Percentiles rank a stretch among this genome's conserved stretches.
These are phyloP conservation scores for Drosophila lutescens DNA, from an alignment of 2,888 invertebrate genomes.

Conservation along the genomic window DNA sequence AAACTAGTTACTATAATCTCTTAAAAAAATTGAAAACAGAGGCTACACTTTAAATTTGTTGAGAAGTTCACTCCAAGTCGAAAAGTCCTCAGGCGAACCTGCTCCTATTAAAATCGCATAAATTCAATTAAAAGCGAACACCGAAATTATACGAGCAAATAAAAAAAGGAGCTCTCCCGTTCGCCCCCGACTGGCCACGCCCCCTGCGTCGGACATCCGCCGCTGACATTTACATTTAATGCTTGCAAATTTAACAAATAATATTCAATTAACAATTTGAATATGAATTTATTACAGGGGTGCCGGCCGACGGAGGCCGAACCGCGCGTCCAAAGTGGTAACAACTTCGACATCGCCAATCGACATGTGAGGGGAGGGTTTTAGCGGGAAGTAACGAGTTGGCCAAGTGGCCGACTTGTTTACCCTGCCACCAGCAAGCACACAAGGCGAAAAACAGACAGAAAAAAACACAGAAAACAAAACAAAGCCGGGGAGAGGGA, in stretches of 20 bases:
- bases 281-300: constrained; percentile 80
- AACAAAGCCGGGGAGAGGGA: constrained; percentile 46
- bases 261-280: constrained; percentile 83
- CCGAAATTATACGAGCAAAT: constrained; percentile 41
- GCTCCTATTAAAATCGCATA: constrained; percentile 50
- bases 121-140: constrained; percentile 50
- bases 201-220: constrained; percentile 50
- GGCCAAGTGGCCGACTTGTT: constrained; percentile 77
- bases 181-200: constrained; percentile 53
- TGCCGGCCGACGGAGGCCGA: constrained; percentile 66
- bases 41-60: background rate
- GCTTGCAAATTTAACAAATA: constrained; percentile 80
- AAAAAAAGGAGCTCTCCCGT: constrained; percentile 19
- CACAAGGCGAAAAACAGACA: constrained; percentile 28
- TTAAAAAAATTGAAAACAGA: background rate
- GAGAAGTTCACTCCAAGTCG: background rate
- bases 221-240: constrained; percentile 78
- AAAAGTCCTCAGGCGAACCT: background rate
- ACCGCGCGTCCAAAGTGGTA: constrained; percentile 71
- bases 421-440: constrained; percentile 70
- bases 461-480: constrained; percentile 24
- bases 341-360: constrained; percentile 75
- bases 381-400: constrained; percentile 54
- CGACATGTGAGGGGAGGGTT: constrained; percentile 37
- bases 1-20: background rate